phyloP scores from a whole-genome alignment of 1,140 invertebrate genomes.

The Stegodyphus dumicola region DNA sequence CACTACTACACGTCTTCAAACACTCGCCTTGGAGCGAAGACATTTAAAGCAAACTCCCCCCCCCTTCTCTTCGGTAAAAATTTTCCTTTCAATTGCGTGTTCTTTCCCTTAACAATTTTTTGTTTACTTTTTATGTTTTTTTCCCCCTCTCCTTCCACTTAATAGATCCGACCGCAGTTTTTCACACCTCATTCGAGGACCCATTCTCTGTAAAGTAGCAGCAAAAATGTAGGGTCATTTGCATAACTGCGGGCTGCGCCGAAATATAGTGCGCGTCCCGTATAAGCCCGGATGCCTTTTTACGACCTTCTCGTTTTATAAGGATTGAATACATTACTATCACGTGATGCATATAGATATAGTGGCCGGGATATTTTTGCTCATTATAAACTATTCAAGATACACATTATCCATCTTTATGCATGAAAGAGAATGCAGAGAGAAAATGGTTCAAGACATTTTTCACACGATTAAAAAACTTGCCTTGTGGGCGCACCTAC shows the following conservation, averaged over 20 bases:
- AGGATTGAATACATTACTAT: background rate
- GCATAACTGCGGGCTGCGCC: background rate
- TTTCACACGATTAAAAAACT: background rate
- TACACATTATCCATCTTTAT: background rate
- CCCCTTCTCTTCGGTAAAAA: too few relatives aligned
- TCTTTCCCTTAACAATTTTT: too few relatives aligned
- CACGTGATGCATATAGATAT: too few relatives aligned
- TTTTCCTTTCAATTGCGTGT: too few relatives aligned
- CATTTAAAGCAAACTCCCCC: too few relatives aligned
- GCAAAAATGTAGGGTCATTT: background rate
- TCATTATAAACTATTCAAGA: background rate
- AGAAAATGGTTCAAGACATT: background rate
- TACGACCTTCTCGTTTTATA: background rate
- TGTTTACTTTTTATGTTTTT: background rate
- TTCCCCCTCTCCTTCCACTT: background rate
- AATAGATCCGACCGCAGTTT: background rate
- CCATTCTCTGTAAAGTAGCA: background rate
- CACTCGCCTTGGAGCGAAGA: too few relatives aligned
- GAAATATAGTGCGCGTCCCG: too few relatives aligned
- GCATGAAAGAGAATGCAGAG: background rate
- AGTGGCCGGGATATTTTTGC: background rate
- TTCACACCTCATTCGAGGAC: background rate
- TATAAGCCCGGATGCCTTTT: background rate
- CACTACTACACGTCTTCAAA: too few relatives aligned
- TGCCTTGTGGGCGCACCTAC: too few relatives aligned